Evolutionary conservation across 2,888 invertebrate species (phyloP).

Genomic region (Trypoxylon attenuatum): DNA sequence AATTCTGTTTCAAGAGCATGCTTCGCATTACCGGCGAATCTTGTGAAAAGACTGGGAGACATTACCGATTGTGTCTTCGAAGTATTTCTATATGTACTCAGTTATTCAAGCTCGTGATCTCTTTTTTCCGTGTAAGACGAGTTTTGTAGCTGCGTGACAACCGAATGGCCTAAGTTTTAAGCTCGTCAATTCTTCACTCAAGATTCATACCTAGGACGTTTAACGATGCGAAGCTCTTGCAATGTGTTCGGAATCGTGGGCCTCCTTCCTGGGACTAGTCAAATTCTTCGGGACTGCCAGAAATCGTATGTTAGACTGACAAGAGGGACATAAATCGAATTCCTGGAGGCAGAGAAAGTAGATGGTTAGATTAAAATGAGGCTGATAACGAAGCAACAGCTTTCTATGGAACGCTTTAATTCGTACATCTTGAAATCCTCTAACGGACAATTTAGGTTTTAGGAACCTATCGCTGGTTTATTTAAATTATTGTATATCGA

Average conservation of each 20-base stretch:
- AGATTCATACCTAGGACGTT: not conserved
- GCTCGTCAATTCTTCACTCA: not conserved
- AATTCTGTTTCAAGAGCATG: not conserved
- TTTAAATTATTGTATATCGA: too few species aligned
- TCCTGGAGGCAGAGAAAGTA: not conserved
- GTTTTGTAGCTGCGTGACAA: not conserved
- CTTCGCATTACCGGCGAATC: not conserved
- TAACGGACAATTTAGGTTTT: too few species aligned
- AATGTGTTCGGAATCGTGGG: not conserved
- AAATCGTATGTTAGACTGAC: too few species aligned
- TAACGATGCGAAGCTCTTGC: not conserved
- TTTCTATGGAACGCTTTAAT: constrained; percentile 11
- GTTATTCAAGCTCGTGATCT: not conserved
- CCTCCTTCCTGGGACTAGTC: too few species aligned
- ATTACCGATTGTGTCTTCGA: not conserved
- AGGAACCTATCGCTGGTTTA: too few species aligned
- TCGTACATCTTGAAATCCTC: constrained; percentile 17
- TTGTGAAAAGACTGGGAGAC: too few species aligned
- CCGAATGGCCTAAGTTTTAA: not conserved
- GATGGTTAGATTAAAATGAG: constrained; percentile 1
- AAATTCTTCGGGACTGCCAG: too few species aligned
- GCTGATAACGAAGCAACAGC: not conserved
- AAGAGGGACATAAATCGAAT: not conserved
- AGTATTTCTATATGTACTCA: not conserved
- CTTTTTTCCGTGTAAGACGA: not conserved